phyloP scores from a whole-genome alignment of 2,113 vertebrate species.

The Nothocercus julius region DNA sequence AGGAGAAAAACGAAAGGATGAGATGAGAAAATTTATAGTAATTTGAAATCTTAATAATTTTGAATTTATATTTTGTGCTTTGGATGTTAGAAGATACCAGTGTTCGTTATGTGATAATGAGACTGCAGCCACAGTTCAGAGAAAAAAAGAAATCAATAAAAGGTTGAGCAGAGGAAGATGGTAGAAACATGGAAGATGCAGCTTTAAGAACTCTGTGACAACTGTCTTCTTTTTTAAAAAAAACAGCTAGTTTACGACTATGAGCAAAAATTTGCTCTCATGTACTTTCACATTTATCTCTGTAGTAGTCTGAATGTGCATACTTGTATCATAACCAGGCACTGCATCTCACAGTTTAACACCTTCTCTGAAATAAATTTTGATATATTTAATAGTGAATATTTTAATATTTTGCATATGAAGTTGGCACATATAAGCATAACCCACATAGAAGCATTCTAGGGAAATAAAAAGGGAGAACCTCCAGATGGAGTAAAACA shows the following conservation, averaged over 20 bases:
- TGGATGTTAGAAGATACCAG: not conserved
- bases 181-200: not conserved
- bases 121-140: not conserved
- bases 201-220: not conserved
- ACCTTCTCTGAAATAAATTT: not conserved
- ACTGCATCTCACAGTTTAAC: not conserved
- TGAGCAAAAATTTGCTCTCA: not conserved
- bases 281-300: not conserved
- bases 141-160: not conserved
- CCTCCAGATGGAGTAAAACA: not conserved
- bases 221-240: not conserved
- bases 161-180: not conserved
- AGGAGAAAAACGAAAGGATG: not conserved
- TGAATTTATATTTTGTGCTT: not conserved
- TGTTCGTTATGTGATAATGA: not conserved
- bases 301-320: not conserved
- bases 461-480: not conserved
- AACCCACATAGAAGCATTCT: not conserved
- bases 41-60: not conserved
- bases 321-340: not conserved
- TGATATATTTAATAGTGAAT: not conserved
- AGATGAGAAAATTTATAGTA: not conserved
- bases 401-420: not conserved
- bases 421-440: not conserved
- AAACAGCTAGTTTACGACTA: not conserved